Evolutionary conservation across 2,888 invertebrate species (phyloP).

Genomic region (Apocheima hispidaria): DNA sequence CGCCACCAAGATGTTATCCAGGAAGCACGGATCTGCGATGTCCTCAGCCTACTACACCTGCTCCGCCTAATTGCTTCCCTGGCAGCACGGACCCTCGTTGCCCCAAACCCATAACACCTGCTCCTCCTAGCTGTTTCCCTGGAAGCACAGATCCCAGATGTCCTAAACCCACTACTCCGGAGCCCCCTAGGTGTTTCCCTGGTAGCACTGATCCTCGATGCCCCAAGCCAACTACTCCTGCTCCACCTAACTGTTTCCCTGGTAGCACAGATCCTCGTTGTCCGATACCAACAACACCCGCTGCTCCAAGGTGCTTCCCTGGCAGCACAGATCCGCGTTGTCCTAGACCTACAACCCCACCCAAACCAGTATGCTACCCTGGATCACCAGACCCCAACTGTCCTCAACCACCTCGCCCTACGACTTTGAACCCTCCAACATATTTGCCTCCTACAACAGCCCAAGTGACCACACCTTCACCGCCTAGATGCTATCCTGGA

Average conservation of each 20-base stretch:
- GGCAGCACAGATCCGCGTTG: slow-evolving; percentile 54
- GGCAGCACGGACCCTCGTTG: slow-evolving; percentile 65
- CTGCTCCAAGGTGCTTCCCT: slow-evolving; percentile 42
- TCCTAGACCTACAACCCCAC: slow-evolving; percentile 48
- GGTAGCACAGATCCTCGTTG: slow-evolving; percentile 49
- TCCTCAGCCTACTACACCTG: slow-evolving; percentile 46
- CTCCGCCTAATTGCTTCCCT: slow-evolving; percentile 48
- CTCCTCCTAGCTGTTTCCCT: slow-evolving; percentile 43
- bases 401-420: too few relatives aligned
- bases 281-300: slow-evolving; percentile 39
- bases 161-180: slow-evolving; percentile 54
- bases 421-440: too few relatives aligned
- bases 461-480: slow-evolving; percentile 55
- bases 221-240: slow-evolving; percentile 51
- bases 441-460: too few relatives aligned
- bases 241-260: slow-evolving; percentile 49
- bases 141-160: slow-evolving; percentile 63
- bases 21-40: slow-evolving; percentile 51
- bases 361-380: slow-evolving; percentile 49
- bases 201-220: slow-evolving; percentile 58
- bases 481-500: slow-evolving; percentile 54
- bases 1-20: slow-evolving; percentile 45
- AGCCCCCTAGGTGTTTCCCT: slow-evolving; percentile 49
- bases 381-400: slow-evolving; percentile 46
- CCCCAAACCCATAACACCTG: slow-evolving; percentile 49